Evolutionary conservation across 2,797 vertebrate species (phyloP), one percentile per base, ranked within the genome.

Genomic region (Etheostoma nigrum): DNA sequence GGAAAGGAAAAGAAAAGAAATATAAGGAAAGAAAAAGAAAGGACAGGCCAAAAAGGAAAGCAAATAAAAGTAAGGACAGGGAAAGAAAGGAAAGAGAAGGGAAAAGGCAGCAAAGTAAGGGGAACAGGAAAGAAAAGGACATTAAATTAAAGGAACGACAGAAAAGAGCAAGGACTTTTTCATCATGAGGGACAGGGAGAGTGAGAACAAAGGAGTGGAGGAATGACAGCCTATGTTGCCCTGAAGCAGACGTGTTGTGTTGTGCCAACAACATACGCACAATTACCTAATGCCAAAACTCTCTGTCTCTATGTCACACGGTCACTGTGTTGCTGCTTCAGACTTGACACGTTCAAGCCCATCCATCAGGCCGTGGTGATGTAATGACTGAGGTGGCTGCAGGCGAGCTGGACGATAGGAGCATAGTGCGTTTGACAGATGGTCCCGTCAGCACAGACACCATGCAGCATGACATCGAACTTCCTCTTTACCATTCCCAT

Each of bases 351-450:
- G 67, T 57, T 61, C 84, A 51, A 78, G 68, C 76, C 81, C 74
- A 89, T 92, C 84, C 78, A 76, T 92, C 86, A 87, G 82, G 72
- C 65, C 2, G 2, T 1, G 19, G 77, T 1, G 79, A 88, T 82
- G 88, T 86, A 88, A 80, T 71, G 83, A 90, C 86, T 63, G 82
- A 89, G 85, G 57, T 55, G 74, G 81, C 87, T 73, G 82, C 68
- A 5, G 84, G 85, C 78, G 7, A 72, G 74, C 61, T 1, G 51
- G 78, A 48, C n/a, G 81, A 82, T 71, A 81, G 83, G 84, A 72
- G 71, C 23, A 36, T 74, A 81, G 84, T 76, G 73, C 27, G 42
- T 75, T 68, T 86, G 88, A 91, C 88, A 72, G 88, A 92, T 90
- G 83, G 79, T 79, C 59, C 78, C 65, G 15, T 86, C 89, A 87